These are phyloP conservation scores for Trichogramma pretiosum DNA, from an alignment of 1,140 invertebrate species.

Conservation along the genomic window DNA sequence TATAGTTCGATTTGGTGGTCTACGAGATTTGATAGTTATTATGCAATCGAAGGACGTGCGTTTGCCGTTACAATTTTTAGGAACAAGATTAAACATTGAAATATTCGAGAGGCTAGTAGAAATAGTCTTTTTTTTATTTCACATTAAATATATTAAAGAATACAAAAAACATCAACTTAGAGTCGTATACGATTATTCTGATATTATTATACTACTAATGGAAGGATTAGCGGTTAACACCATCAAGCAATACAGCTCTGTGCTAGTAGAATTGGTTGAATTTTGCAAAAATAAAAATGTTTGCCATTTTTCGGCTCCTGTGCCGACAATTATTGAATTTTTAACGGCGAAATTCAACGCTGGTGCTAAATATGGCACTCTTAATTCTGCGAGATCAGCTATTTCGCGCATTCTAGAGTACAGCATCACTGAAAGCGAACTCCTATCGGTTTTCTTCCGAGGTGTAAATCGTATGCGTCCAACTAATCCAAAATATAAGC, in stretches of 20 bases:
- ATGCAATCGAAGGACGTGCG: no score
- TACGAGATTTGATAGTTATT: no score
- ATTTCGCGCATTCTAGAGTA: slow-evolving; percentile 12
- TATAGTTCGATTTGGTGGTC: no score
- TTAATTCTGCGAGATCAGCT: slow-evolving; percentile 23
- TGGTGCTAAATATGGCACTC: slow-evolving; percentile 21
- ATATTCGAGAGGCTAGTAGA: no score
- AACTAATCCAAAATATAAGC: no score
- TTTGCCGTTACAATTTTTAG: no score
- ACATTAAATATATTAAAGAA: no score
- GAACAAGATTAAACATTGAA: no score
- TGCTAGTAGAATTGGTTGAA: slow-evolving; percentile 6
- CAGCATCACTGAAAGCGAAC: neutral
- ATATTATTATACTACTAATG: slow-evolving; percentile 6
- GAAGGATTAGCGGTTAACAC: slow-evolving; percentile 13
- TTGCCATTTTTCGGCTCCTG: neutral
- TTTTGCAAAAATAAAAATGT: neutral
- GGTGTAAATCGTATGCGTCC: slow-evolving; percentile 25
- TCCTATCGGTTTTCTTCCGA: slow-evolving; percentile 24
- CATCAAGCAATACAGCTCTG: slow-evolving; percentile 9
- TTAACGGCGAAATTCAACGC: slow-evolving; percentile 17
- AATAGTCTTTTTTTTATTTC: no score
- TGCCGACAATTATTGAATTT: slow-evolving; percentile 6
- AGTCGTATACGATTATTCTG: no score
- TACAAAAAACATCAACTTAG: no score